These are phyloP conservation scores for Sarcophaga caerulescens DNA, from an alignment of 2,888 invertebrate genomes.

Conservation along the genomic window DNA sequence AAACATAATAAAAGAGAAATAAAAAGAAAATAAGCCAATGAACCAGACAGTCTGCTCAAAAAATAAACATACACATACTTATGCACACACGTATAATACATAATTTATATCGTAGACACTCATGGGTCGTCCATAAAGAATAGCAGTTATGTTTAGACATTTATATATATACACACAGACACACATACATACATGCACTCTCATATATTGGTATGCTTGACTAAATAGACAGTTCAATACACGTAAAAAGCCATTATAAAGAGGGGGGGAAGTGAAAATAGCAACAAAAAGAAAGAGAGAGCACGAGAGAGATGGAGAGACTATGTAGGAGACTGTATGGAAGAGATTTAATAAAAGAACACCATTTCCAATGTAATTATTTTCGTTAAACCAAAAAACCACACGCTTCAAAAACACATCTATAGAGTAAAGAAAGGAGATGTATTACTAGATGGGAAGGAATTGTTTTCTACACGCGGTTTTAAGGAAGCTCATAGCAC, in stretches of 20 bases:
- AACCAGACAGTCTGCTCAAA: constrained; percentile 55
- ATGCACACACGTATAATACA: not conserved
- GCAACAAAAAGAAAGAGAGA: not conserved
- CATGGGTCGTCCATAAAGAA: not conserved
- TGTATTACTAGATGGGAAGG: too few species aligned
- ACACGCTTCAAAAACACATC: too few species aligned
- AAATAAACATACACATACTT: not conserved
- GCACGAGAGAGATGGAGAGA: not conserved
- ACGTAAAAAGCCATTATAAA: not conserved
- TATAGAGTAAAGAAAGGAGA: too few species aligned
- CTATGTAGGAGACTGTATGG: not conserved
- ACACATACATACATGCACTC: not conserved
- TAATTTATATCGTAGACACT: not conserved
- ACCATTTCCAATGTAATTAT: too few species aligned
- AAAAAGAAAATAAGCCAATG: constrained; percentile 56
- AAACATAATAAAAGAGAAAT: constrained; percentile 25
- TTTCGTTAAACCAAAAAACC: too few species aligned
- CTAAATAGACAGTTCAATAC: not conserved
- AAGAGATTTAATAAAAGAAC: too few species aligned
- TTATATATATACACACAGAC: not conserved
- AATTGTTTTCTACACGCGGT: too few species aligned
- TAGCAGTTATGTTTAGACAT: not conserved
- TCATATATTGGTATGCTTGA: not conserved
- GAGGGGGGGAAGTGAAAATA: too few species aligned
- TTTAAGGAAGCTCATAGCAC: too few species aligned